Percentiles rank a stretch among this genome's conserved stretches.
Evolutionary conservation across 2,797 vertebrate species (phyloP).

Genomic region (Uromys caudimaculatus): DNA sequence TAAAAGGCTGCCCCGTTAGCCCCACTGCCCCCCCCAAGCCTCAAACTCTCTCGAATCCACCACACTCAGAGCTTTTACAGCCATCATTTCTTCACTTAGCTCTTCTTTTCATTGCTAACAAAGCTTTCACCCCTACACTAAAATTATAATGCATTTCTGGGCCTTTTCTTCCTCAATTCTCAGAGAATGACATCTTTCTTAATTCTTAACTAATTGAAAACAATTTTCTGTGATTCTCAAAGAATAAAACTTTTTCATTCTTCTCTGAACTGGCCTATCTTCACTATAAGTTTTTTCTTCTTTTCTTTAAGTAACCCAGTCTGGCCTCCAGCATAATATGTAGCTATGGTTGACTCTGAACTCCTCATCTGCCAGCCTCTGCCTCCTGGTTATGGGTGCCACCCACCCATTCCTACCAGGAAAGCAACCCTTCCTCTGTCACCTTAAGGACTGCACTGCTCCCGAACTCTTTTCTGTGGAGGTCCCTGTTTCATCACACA

Average conservation of each 20-base stretch:
- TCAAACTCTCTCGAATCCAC: neutral
- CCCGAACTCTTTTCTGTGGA: neutral
- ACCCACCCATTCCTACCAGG: neutral
- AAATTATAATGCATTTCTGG: constrained; percentile 23
- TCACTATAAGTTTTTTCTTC: neutral
- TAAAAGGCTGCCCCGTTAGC: neutral
- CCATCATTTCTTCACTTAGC: neutral
- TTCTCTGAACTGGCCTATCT: neutral
- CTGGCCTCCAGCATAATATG: neutral
- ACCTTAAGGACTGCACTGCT: neutral
- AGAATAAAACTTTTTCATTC: constrained; percentile 4
- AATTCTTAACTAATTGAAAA: neutral
- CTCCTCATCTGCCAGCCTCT: neutral
- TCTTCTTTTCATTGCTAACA: neutral
- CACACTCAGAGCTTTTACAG: neutral
- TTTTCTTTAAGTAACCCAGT: neutral
- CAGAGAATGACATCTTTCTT: neutral
- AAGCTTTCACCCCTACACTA: neutral
- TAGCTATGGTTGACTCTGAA: neutral
- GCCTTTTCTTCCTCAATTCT: neutral
- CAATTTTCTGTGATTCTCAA: constrained; percentile 15
- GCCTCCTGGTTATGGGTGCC: neutral
- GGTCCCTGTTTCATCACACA: neutral
- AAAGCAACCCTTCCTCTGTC: neutral
- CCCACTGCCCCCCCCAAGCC: neutral